Base-by-base conservation (phyloP, 2,797 vertebrate species). In the Furcifer pardalis region DNA sequence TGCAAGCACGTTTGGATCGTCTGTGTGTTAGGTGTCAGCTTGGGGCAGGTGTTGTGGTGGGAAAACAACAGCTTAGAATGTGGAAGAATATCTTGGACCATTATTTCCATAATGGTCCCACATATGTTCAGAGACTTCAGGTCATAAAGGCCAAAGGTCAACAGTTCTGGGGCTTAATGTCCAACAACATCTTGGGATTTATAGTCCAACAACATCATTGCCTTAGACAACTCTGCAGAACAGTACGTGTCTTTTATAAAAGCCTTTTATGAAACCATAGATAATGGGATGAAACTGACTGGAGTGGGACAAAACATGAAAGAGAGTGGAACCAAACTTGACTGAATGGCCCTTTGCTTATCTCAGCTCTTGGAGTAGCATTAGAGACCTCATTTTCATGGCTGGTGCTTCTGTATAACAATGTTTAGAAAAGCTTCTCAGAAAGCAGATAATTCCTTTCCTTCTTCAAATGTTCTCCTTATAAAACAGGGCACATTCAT, bases 401-500 rank as follows among this genome's bases (percentile, higher is more conserved):
- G 56, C 12, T 82, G 69, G 62, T 68, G 52, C 19, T 86, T 25
- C 44, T 17, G 84, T 35, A 32, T 17, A 84, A 27, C 49, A 89
- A 49, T 5, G 63, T 83, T 91, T 90, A 84, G 83, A 52, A 84
- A 94, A 89, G 69, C 7, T 66, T 90, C 68, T 87, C 56, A 87
- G 72, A 83, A 86, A 62, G 65, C 19, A 1, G 7, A 90, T 15
- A 21, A 46, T 79, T 60, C 32, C 81, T 90, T 88, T 78, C 7
- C 10, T 42, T 91, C 77, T 86, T 94, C 82, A 88, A 63, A 83
- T 27, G 3, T 76, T 90, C 82, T 85, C 65, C 75, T 87, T 88
- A 80, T 75, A 88, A 93, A 91, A 68, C 83, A 86, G 63, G 63
- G 85, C 84, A 89, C 72, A 85, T 84, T 90, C 82, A 79, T 90